These are phyloP conservation scores for Drosophila nigromelanica DNA, from an alignment of 1,140 invertebrate genomes.

Conservation along the genomic window DNA sequence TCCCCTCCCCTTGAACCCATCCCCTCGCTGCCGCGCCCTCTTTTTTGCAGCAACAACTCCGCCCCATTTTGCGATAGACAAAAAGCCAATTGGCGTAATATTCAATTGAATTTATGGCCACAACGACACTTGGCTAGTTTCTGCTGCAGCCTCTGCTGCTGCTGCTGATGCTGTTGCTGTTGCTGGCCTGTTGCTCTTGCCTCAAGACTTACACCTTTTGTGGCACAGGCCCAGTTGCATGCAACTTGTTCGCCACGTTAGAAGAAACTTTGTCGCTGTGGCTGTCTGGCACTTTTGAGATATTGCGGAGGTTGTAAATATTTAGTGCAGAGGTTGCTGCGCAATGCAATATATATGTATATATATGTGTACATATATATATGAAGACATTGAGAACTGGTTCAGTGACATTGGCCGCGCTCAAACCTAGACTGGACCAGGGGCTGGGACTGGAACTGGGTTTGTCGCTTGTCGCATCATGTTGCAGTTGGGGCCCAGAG, in stretches of 20 bases:
- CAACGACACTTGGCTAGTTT: constrained; percentile 76
- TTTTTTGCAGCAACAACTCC: constrained; percentile 37
- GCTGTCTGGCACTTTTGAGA: constrained; percentile 69
- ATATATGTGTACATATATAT: constrained; percentile 44
- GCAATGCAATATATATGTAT: constrained; percentile 23
- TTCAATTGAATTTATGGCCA: constrained; percentile 84
- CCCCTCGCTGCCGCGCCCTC: too few species aligned
- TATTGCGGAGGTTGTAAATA: constrained; percentile 82
- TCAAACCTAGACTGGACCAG: constrained; percentile 5
- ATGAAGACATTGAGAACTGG: constrained; percentile 82
- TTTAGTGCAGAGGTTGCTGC: constrained; percentile 78
- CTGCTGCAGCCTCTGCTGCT: constrained; percentile 6
- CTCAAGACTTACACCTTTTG: constrained; percentile 1
- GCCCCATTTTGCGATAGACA: constrained; percentile 74
- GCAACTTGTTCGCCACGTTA: constrained; percentile 75
- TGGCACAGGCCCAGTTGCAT: constrained; percentile 53
- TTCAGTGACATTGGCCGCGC: constrained; percentile 77
- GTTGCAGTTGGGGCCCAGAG: constrained; percentile 62
- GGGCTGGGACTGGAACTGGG: background rate
- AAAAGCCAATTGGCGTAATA: constrained; percentile 83
- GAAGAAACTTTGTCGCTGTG: constrained; percentile 63
- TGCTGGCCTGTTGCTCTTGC: too few species aligned
- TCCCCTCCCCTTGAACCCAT: background rate
- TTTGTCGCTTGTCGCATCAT: constrained; percentile 67
- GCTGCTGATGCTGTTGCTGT: too few species aligned